These are phyloP conservation scores for Microtus oregoni DNA, from an alignment of 2,113 vertebrate species.

Conservation along the genomic window DNA sequence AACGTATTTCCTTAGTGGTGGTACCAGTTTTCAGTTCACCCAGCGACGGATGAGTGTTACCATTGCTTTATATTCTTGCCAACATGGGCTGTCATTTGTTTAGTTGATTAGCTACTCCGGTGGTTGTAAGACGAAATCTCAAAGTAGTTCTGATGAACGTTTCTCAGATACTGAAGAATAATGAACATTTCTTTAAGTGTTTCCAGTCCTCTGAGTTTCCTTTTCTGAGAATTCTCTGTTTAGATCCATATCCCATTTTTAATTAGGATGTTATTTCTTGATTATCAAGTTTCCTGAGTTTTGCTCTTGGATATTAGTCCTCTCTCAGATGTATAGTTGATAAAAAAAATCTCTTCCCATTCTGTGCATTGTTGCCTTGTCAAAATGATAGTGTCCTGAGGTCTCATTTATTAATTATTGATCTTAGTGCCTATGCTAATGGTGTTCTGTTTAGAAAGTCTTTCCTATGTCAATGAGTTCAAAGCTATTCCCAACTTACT, in stretches of 20 bases:
- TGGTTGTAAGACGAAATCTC: neutral
- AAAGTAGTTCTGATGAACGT: neutral
- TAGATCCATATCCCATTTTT: neutral
- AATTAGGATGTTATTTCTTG: neutral
- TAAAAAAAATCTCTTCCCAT: neutral
- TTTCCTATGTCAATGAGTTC: neutral
- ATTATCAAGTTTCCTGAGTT: neutral
- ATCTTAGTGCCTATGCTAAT: neutral
- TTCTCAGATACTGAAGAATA: neutral
- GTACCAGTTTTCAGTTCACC: neutral
- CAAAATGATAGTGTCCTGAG: neutral
- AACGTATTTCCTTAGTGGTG: neutral
- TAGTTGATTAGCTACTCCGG: neutral
- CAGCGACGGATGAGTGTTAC: neutral
- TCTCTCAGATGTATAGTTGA: neutral
- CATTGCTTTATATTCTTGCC: neutral
- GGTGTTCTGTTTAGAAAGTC: neutral
- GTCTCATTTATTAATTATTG: neutral
- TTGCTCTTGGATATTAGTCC: neutral
- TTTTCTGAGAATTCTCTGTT: neutral
- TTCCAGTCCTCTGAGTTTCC: neutral
- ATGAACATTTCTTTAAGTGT: neutral
- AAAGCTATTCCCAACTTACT: neutral
- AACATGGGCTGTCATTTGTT: neutral
- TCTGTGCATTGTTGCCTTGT: neutral